Evolutionary conservation across 2,113 vertebrate species (phyloP).

Genomic region (Tauraco erythrolophus): DNA sequence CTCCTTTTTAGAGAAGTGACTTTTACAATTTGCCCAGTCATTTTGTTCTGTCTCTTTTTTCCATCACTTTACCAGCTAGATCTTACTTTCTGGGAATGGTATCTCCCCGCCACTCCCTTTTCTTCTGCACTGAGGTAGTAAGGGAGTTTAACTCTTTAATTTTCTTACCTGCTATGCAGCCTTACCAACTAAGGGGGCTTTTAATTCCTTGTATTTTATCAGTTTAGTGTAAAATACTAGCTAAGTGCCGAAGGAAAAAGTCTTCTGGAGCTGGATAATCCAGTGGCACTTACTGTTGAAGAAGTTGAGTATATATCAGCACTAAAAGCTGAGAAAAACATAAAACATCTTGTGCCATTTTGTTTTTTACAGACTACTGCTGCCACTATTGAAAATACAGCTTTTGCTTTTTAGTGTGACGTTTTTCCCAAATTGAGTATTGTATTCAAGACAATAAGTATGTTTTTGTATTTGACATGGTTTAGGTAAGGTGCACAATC

Average conservation of each 20-base stretch:
- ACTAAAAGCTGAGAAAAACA: neutral
- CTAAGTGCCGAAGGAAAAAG: neutral
- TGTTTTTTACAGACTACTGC: neutral
- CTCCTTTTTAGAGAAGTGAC: neutral
- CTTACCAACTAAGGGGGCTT: neutral
- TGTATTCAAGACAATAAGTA: neutral
- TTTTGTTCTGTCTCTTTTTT: neutral
- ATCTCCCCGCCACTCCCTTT: too few species aligned
- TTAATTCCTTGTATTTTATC: neutral
- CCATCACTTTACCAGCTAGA: neutral
- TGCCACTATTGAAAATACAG: neutral
- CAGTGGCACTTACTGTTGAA: neutral
- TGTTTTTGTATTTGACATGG: neutral
- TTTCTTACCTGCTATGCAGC: neutral
- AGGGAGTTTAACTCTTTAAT: neutral
- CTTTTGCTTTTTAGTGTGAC: neutral
- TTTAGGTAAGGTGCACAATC: constrained; percentile 93
- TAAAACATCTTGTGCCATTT: neutral
- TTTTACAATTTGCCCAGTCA: neutral
- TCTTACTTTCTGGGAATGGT: neutral
- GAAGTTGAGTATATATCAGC: neutral
- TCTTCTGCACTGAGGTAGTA: neutral
- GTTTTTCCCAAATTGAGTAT: neutral
- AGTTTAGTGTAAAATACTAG: neutral
- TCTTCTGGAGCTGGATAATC: neutral